Conservation (phyloP, 2,888 invertebrate genomes). For the Drosophila borborema region DNA sequence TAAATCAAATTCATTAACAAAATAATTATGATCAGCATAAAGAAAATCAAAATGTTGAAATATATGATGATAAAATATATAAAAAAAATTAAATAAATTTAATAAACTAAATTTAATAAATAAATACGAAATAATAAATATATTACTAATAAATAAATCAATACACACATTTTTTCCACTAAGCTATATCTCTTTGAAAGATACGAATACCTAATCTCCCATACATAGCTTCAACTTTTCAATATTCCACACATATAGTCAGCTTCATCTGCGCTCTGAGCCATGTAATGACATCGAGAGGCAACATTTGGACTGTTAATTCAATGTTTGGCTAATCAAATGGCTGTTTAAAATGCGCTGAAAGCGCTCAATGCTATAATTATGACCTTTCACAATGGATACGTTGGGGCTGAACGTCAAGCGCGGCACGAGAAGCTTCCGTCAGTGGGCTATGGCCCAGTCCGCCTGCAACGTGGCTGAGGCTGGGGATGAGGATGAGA, state of each 20-base stretch:
- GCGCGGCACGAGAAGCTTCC: constrained; percentile 53
- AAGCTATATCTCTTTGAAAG: background rate
- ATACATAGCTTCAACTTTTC: background rate
- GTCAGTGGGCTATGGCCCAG: constrained; percentile 53
- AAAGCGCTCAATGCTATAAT: constrained; percentile 18
- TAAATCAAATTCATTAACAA: too few species aligned
- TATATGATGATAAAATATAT: too few species aligned
- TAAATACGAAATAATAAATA: too few species aligned
- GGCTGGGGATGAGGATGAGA: constrained; percentile 17
- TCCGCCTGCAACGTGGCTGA: constrained; percentile 8
- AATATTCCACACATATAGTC: background rate
- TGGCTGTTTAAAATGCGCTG: constrained; percentile 1
- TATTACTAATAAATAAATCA: too few species aligned
- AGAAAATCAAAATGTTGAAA: too few species aligned
- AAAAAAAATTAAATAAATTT: too few species aligned
- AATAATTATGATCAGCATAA: too few species aligned
- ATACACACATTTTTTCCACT: background rate
- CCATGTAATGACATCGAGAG: constrained; percentile 4
- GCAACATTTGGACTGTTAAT: constrained; percentile 3
- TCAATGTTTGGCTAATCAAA: constrained; percentile 17
- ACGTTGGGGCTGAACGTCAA: constrained; percentile 35
- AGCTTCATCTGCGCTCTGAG: background rate
- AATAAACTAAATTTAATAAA: too few species aligned
- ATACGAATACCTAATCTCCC: background rate
- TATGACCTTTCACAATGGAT: constrained; percentile 25